Conservation (phyloP, 1,140 invertebrate species). For the Caenorhabditis inopinata region DNA sequence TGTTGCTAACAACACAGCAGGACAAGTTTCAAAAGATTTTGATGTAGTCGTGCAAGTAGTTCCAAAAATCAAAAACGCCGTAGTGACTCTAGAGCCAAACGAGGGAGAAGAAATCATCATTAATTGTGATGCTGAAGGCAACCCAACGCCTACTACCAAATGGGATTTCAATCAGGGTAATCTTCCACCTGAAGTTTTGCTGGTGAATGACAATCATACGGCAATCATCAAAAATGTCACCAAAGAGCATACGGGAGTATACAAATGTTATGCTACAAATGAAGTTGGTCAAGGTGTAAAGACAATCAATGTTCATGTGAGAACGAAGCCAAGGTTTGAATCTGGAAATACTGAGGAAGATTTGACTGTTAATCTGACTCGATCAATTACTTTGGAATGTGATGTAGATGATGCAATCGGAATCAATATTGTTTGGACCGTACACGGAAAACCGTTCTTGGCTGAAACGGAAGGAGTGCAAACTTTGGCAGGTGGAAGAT, state of each 20-base stretch:
- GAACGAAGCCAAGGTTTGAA: constrained; percentile 48
- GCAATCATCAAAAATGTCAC: constrained; percentile 2
- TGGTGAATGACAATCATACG: not conserved
- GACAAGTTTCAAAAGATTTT: constrained; percentile 70
- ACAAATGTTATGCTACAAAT: constrained; percentile 27
- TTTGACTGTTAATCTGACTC: constrained; percentile 41
- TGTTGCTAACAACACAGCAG: constrained; percentile 78
- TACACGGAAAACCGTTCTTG: constrained; percentile 40
- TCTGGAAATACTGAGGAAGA: not conserved
- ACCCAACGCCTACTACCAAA: constrained; percentile 48
- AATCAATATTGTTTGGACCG: constrained; percentile 35
- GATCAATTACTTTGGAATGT: constrained; percentile 52
- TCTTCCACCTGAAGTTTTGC: constrained; percentile 23
- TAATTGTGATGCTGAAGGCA: constrained; percentile 53
- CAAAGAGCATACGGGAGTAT: constrained; percentile 48
- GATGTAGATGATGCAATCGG: constrained; percentile 31
- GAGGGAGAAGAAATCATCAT: constrained; percentile 72
- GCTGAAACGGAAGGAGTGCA: constrained; percentile 32
- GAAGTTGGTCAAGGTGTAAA: constrained; percentile 56
- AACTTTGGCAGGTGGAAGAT: constrained; percentile 39
- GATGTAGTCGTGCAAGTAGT: constrained; percentile 68
- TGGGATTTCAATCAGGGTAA: constrained; percentile 53
- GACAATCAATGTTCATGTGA: constrained; percentile 56
- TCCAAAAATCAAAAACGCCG: constrained; percentile 51
- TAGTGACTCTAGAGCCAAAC: constrained; percentile 74